Base-by-base conservation (phyloP, 2,113 vertebrate genomes). In the Plestiodon gilberti region DNA sequence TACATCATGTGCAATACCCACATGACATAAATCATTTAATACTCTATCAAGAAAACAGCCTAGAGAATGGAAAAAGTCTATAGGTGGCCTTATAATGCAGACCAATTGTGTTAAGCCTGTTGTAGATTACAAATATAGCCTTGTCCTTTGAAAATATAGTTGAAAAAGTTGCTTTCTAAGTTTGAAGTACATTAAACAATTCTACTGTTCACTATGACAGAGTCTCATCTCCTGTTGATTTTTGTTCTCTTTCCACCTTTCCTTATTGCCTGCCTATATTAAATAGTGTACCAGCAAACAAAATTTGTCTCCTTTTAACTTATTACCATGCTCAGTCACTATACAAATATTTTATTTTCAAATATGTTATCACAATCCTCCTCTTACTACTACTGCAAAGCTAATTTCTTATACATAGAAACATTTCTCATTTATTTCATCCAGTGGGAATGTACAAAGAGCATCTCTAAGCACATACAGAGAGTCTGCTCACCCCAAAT, bases 21-120 rank as follows among this genome's bases (percentile, higher is more conserved):
- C 93, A 92, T 93, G 92, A 94, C 88, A 95, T 88, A 93, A 93
- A 90, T 90, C 90, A 94, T 89, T 93, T 74, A 91, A 80, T 90
- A 94, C 85, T 90, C 95, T 94, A 95, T 90, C 91, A 93, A 93
- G 79, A 81, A 94, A 92, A 94, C 91, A 89, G 87, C 86, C 89
- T 91, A 87, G 85, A 94, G 90, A 88, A 84, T 93, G 85, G 88
- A 87, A 87, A 84, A 93, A 89, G 91, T 87, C 93, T 90, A 84
- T 17, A 89, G 90, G 78, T 91, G 91, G 91, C 93, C 90, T n/a
- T 81, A 76, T 81, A 91, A 90, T 92, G 92, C 17, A 89, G 75
- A 90, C 92, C 78, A 90, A 88, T 87, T 33, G 67, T 78, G 64
- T 78, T 74, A 84, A 74, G 15, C 78, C 91, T 55, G 81, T 78